Percentiles rank a stretch among this genome's conserved stretches.
Evolutionary conservation across 2,113 vertebrate genomes (phyloP).

Genomic region (Notothenia coriiceps): DNA sequence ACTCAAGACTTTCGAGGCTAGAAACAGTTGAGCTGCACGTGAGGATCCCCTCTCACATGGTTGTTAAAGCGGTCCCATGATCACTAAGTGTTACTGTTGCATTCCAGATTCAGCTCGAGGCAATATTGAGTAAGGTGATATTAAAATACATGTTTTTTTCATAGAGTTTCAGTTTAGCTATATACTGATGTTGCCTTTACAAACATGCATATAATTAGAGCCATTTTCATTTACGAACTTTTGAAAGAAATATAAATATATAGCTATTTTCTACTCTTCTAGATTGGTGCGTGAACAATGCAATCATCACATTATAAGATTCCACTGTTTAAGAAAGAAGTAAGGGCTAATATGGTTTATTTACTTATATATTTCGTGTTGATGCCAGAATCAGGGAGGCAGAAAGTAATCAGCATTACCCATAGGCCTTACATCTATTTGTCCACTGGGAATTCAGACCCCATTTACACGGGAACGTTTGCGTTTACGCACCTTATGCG

Average conservation of each 20-base stretch:
- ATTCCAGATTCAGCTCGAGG: neutral
- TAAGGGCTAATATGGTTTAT: neutral
- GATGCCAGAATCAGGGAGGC: conserved; percentile 33
- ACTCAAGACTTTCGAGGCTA: conserved; percentile 26
- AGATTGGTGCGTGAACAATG: neutral
- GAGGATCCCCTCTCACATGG: conserved; percentile 50
- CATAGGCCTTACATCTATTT: neutral
- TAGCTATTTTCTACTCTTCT: neutral
- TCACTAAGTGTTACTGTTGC: conserved; percentile 13
- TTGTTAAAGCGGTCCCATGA: conserved; percentile 51
- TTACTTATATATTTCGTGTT: conserved; percentile 30
- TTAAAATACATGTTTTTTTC: neutral
- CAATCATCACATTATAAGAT: neutral
- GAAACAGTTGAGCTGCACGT: conserved; percentile 16
- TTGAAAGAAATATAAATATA: neutral
- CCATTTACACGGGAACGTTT: too few relatives aligned
- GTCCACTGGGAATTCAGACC: conserved; percentile 13
- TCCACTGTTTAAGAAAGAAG: neutral
- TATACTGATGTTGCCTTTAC: neutral
- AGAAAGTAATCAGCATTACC: conserved; percentile 22
- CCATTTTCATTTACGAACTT: neutral
- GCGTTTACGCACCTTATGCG: too few relatives aligned
- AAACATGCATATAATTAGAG: neutral
- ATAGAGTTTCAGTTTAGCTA: too few relatives aligned
- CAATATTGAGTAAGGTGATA: neutral